Base-by-base conservation (phyloP, 1,140 invertebrate species). In the Agrilus planipennis region DNA sequence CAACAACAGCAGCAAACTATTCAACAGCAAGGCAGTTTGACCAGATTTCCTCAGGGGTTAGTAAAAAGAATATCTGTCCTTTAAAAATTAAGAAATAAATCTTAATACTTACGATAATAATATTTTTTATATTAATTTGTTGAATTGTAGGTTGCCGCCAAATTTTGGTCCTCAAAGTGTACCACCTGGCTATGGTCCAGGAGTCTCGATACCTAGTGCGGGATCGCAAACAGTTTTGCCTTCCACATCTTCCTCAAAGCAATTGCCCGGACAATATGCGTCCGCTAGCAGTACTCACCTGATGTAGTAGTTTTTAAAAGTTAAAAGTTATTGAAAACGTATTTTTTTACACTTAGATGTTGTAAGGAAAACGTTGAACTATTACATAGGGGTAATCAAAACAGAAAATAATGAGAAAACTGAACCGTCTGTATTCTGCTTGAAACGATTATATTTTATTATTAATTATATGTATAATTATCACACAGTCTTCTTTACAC, bases 151-250 rank as follows among this genome's bases (percentile, higher is more conserved):
- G 15, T 42, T 37, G 22, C 29, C 41, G 11, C 46, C 43, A 12
- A 45, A 36, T 25, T 51, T 44, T 39, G 42, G 41, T 2, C 30
- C 37, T n/a, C 14, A 20, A 18, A 36, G 37, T 38, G 32, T 43
- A 11, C 45, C 34, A 5, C 45, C 39, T n/a, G 18, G 43, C 39
- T 41, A 48, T 41, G 22, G 34, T 38, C 16, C 29, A 18, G 10
- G 31, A 25, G 19, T 42, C 34, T 34, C 28, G 39, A 5, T 18
- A 39, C 11, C 27, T 43, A 20, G 34, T 41, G 9, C 46, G 45
- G 23, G 42, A 39, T 14, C 30, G 35, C 4, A 31, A 48, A 5
- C 44, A 45, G 16, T 45, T 41, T 28, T 37, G 39, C n/a, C n/a
- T n/a, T 32, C 34, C 46, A 11, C 44, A 39, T 11, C 25, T 15